Evolutionary conservation across 2,888 invertebrate species (phyloP).

Genomic region (Pterostichus niger): DNA sequence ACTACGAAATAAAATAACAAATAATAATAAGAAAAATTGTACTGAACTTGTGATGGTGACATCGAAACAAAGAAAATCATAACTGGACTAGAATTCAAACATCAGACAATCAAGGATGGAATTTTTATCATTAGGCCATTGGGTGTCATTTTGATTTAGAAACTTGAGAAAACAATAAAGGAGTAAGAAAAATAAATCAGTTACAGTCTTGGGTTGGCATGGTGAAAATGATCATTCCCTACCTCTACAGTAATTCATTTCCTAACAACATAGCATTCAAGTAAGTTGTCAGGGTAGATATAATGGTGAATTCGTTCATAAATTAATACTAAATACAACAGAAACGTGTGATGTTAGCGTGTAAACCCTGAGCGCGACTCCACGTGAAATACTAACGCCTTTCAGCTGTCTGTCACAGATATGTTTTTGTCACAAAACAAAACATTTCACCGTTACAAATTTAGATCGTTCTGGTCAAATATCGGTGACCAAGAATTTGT

Average conservation of each 20-base stretch:
- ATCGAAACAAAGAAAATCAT: slow-evolving; percentile 67
- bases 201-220: slow-evolving; percentile 35
- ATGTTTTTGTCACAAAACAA: slow-evolving; percentile 43
- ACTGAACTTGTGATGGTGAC: slow-evolving; percentile 64
- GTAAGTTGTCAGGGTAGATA: slow-evolving; percentile 63
- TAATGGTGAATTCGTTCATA: slow-evolving; percentile 17
- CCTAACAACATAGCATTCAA: slow-evolving; percentile 66
- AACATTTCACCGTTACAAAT: slow-evolving; percentile 4
- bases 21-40: slow-evolving; percentile 62
- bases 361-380: slow-evolving; percentile 60
- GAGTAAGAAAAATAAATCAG: slow-evolving; percentile 26
- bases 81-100: slow-evolving; percentile 76
- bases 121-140: slow-evolving; percentile 76
- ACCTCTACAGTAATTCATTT: slow-evolving; percentile 60
- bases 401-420: slow-evolving; percentile 58
- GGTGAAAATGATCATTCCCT: slow-evolving; percentile 29
- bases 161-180: slow-evolving; percentile 20
- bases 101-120: slow-evolving; percentile 74
- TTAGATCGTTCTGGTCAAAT: slow-evolving; percentile 23
- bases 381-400: slow-evolving; percentile 26
- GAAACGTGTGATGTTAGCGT: slow-evolving; percentile 57
- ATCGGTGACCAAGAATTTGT: slow-evolving; percentile 3
- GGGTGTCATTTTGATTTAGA: slow-evolving; percentile 70
- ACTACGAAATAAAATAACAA: slow-evolving; percentile 31
- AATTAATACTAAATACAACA: slow-evolving; percentile 57